Base-by-base conservation (phyloP, 2,888 invertebrate species). In the Dynastes grantii region DNA sequence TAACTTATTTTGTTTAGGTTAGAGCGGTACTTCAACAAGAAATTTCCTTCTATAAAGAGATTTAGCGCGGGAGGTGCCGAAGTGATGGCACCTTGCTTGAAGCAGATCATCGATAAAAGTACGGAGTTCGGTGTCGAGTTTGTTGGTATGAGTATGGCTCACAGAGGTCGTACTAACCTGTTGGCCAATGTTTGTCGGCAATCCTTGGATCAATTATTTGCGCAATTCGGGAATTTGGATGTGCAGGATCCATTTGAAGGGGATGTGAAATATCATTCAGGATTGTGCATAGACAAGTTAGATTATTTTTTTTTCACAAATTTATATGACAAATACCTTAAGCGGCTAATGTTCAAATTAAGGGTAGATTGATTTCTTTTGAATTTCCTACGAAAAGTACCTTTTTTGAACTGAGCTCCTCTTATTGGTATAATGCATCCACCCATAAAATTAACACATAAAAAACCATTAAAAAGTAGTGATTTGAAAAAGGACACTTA, bases 241-340 rank as follows among this genome's bases (percentile, higher is more conserved):
- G 53, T 77, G 11, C 27, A 65, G 27, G 77, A 77, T 13, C 61
- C 67, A 93, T 94, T 94, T 51, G 94, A 94, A 78, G 95, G 95
- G 83, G 96, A 96, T 88, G 95, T 96, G 13, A 96, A 96, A 87
- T 95, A 96, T 88, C 95, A 96, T 87, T 90, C 96, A 87, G 95
- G 95, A 51, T 94, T 95, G 81, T 94, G 93, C 88, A 93, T 95
- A 87, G 95, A 97, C 11, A 93, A 96, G 80, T 89, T 22, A 45
- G 9, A 29, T 37, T 16, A 55, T 3, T 77, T 61, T 37, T 37
- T 29, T 37, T 63, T 32, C 11, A 37, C 32, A 5, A 37, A 37
- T 37, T 37, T 2, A 29, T 51, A 16, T 4, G 1, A 67, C n/a
- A 49, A 67, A 45, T 45, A 45, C 11, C 11, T 45, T 11, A 45